Conservation (phyloP, 2,888 invertebrate species). For the Cremastinae sp. region DNA sequence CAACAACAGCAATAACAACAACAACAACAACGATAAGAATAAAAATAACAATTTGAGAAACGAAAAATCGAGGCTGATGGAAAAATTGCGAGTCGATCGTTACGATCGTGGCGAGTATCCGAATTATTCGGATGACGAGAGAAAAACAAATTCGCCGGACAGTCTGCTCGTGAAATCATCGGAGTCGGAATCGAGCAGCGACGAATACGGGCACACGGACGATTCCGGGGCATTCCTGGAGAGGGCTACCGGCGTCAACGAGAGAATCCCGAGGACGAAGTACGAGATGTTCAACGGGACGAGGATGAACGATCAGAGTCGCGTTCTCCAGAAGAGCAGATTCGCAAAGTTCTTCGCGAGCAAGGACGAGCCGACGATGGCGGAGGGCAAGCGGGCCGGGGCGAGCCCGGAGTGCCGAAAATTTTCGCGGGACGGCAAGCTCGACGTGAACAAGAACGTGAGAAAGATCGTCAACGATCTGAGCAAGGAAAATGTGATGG, state of each 20-base stretch:
- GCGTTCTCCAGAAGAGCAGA: constrained; percentile 68
- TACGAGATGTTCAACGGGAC: constrained; percentile 63
- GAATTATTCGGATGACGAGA: constrained; percentile 77
- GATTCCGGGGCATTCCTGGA: constrained; percentile 79
- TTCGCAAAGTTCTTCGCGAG: constrained; percentile 75
- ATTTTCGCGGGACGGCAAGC: constrained; percentile 68
- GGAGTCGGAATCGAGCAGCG: constrained; percentile 78
- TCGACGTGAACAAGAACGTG: constrained; percentile 77
- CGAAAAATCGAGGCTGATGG: constrained; percentile 24
- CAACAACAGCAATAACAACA: constrained; percentile 62
- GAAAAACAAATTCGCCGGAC: constrained; percentile 79
- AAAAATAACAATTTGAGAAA: constrained; percentile 50
- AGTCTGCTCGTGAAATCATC: constrained; percentile 79
- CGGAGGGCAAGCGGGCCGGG: constrained; percentile 49
- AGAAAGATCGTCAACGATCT: constrained; percentile 64
- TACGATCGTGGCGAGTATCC: constrained; percentile 59
- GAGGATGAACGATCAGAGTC: constrained; percentile 53
- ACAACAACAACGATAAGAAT: constrained; percentile 66
- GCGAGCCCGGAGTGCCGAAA: constrained; percentile 75
- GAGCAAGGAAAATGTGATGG: constrained; percentile 39
- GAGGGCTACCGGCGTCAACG: constrained; percentile 78
- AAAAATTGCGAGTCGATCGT: constrained; percentile 51
- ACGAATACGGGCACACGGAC: constrained; percentile 82
- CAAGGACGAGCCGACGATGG: constrained; percentile 65
- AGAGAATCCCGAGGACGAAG: constrained; percentile 64